Base-by-base conservation (phyloP, 92 coral and sea anemone genomes). In the Heteractis magnifica region DNA sequence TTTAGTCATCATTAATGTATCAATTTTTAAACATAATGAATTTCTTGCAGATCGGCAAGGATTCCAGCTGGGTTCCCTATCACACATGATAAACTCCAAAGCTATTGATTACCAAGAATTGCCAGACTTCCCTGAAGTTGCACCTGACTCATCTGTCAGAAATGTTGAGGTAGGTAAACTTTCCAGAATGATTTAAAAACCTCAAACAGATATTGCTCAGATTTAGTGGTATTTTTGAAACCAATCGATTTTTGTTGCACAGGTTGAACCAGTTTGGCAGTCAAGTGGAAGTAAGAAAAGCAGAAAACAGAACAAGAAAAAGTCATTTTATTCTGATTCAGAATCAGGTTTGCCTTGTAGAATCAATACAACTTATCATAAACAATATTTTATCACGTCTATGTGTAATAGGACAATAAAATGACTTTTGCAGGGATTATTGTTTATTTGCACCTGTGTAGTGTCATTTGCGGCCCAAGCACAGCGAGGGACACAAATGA, bases 71-170 rank as follows among this genome's bases (percentile, higher is more conserved):
- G 99, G 99, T 72, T 96, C 99, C 6, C 72, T 96, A 70, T 96
- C 99, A 4, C 99, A 96, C 83, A 91, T 95, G 92, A 88, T 95
- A 71, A 95, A 95, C 79, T 93, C 95, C 18, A 95, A 88, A 75
- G 95, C 98, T 62, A 92, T 56, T 81, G 98, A 94, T 4, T 95
- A 95, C 83, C 94, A 92, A 79, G 98, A 95, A 86, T 73, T 95
- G 50, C 98, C 98, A 11, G 91, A 88, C 79, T 92, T 90, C 79
- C 98, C 98, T 21, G 98, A 93, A 16, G 88, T 80, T 21, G 90
- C 98, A 11, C 98, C 98, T 13, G 98, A 95, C 72, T 86, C 98
- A 20, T 90, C 98, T 6, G 98, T 95, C 55, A 88, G 98, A 79
- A 92, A 94, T 84, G 98, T 95, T 15, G 98, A 95, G 91, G 98